Evolutionary conservation across 2,888 invertebrate species (phyloP), one percentile per base, ranked within the genome.

Genomic region (Pycnomerus fuliginosus): DNA sequence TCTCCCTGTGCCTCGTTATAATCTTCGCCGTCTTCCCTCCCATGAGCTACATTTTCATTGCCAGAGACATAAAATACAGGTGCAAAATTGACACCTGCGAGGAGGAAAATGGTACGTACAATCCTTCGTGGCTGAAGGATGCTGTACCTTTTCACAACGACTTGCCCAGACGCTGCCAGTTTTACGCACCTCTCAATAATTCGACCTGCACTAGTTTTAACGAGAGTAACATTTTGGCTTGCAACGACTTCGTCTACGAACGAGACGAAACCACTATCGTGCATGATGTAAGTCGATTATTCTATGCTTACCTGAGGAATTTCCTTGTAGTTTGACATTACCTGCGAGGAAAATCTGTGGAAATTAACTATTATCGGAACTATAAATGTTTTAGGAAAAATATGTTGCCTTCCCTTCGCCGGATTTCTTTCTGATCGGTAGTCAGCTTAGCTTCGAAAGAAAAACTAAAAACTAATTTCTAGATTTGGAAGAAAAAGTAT

Each of bases 321-420:
- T 3, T 24, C 11, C 28, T 72, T 72, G 12, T 69, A 84, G 84
- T 84, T 83, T 65, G 72, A 76, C 57, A 67, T 84, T 35, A 79
- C 78, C 25, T 84, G 84, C 57, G 72, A 78, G 46, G 75, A 78
- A 52, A 69, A 75, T 48, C 68, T 80, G 40, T 87, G 85, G 85
- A 84, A 82, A 68, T 68, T 83, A 41, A 80, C 85, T 0, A 63
- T 86, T 52, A 78, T 85, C 20, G 87, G 87, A 12, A 86, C 86
- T 1, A 74, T 85, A 7, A 86, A 85, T 65, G 86, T 84, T 62
- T 67, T 84, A 30, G 87, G 87, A 13, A 85, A 86, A 74, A 82
- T 87, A 57, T 70, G 84, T 16, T 82, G 86, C 8, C 77, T 87
- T 69, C 76, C 84, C 7, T 75, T 85, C 43, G 80, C 72, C 22